A percentile compares a stretch with the other conserved stretches of the same genome.
phyloP scores from a whole-genome alignment of 1,140 invertebrate genomes.

The Bombus confusus region DNA sequence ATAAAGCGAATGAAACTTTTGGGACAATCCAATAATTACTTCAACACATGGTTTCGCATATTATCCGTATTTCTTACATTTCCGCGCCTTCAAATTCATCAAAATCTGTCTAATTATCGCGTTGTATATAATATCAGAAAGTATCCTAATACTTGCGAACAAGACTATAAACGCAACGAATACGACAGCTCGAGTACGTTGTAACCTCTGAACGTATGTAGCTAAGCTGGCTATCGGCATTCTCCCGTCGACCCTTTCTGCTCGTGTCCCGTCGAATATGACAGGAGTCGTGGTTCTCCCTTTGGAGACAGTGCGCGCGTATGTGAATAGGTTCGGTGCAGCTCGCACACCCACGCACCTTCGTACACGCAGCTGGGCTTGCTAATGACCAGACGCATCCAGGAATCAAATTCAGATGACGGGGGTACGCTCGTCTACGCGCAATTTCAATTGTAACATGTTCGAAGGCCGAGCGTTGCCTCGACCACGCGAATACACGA shows the following conservation, averaged over 20 bases:
- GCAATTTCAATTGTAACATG: constrained; percentile 51
- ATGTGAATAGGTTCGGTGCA: constrained; percentile 54
- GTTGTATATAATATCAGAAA: too few relatives aligned
- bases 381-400: constrained; percentile 73
- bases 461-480: background rate
- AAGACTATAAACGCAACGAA: too few relatives aligned
- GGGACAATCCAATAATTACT: too few relatives aligned
- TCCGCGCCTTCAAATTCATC: too few relatives aligned
- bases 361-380: constrained; percentile 61
- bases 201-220: background rate
- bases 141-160: too few relatives aligned
- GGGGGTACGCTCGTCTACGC: constrained; percentile 26
- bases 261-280: constrained; percentile 53
- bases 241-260: constrained; percentile 20
- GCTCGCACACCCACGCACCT: background rate
- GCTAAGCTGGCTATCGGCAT: background rate
- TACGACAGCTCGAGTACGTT: background rate
- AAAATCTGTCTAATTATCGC: too few relatives aligned
- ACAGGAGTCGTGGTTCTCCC: constrained; percentile 56
- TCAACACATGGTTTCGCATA: too few relatives aligned
- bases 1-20: too few relatives aligned
- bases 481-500: background rate
- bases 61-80: too few relatives aligned
- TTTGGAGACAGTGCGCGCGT: constrained; percentile 14
- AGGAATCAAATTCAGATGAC: constrained; percentile 72